A percentile compares a stretch with the other conserved stretches of the same genome.
Evolutionary conservation across 2,888 invertebrate species (phyloP).

Genomic region (Mimas tiliae): DNA sequence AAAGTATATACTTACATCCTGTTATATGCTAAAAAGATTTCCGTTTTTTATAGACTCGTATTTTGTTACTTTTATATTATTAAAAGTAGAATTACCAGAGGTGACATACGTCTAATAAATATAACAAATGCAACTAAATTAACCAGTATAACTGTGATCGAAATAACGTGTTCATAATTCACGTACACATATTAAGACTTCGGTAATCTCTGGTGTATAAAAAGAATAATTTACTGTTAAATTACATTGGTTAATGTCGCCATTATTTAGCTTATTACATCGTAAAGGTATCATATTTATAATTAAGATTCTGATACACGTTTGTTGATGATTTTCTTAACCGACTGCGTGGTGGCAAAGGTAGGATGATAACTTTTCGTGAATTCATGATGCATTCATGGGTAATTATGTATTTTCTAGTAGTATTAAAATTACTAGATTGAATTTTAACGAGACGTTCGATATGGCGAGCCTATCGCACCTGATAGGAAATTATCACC

Average conservation of each 20-base stretch:
- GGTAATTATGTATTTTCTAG: too few relatives aligned
- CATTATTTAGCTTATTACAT: constrained; percentile 33
- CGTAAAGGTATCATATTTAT: constrained; percentile 32
- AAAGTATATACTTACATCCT: too few relatives aligned
- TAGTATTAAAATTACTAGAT: too few relatives aligned
- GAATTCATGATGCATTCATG: too few relatives aligned
- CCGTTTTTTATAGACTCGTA: too few relatives aligned
- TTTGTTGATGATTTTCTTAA: neutral
- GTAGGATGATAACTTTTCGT: neutral
- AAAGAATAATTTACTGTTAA: constrained; percentile 34
- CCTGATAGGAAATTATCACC: too few relatives aligned
- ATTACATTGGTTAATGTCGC: constrained; percentile 30
- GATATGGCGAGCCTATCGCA: too few relatives aligned
- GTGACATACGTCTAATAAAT: too few relatives aligned
- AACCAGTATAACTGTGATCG: neutral
- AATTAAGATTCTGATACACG: constrained; percentile 16
- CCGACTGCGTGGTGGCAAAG: neutral
- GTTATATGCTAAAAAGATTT: too few relatives aligned
- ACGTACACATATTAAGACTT: constrained; percentile 10
- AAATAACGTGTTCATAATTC: neutral
- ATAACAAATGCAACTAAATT: neutral
- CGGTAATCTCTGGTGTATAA: constrained; percentile 24
- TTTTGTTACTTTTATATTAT: too few relatives aligned
- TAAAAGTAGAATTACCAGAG: too few relatives aligned
- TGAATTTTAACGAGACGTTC: too few relatives aligned